Conservation (phyloP, 1,140 invertebrate genomes). For the Meloidogyne floridensis region DNA sequence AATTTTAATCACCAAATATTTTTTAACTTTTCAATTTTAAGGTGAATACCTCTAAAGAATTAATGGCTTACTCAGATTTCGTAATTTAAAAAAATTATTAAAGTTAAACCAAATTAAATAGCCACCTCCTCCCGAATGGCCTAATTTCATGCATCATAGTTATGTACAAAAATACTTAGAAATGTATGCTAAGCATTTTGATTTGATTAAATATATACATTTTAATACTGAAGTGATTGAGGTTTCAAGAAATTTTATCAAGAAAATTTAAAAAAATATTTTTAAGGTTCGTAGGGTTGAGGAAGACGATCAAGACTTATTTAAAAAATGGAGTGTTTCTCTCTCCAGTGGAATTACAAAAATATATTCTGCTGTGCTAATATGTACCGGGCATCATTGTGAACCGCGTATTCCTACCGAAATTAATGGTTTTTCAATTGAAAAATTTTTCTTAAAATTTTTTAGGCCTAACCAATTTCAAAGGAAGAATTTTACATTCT, state of each 20-base stretch:
- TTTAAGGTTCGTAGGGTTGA: slow-evolving; percentile 26
- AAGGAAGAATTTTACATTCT: slow-evolving; percentile 68
- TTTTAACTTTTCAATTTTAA: not conserved
- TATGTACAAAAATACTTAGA: slow-evolving; percentile 67
- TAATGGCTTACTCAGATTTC: slow-evolving; percentile 70
- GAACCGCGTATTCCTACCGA: slow-evolving; percentile 61
- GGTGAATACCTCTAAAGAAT: slow-evolving; percentile 70
- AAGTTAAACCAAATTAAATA: not conserved
- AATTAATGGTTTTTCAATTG: slow-evolving; percentile 55
- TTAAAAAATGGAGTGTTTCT: slow-evolving; percentile 38
- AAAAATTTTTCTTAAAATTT: not conserved
- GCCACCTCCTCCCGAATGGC: slow-evolving; percentile 67
- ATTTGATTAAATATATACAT: slow-evolving; percentile 61
- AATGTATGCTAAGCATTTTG: slow-evolving; percentile 67
- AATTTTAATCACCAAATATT: too few relatives aligned
- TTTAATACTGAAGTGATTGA: slow-evolving; percentile 65
- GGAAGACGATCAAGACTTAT: not conserved
- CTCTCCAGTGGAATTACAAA: slow-evolving; percentile 45
- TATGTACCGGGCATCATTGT: slow-evolving; percentile 68
- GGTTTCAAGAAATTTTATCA: slow-evolving; percentile 31
- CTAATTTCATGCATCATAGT: slow-evolving; percentile 69
- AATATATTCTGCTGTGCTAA: slow-evolving; percentile 64
- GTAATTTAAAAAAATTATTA: not conserved
- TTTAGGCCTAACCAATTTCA: slow-evolving; percentile 66
- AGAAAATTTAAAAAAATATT: slow-evolving; percentile 33